A percentile compares a stretch with the other conserved stretches of the same genome.
Conservation (phyloP, 2,113 vertebrate genomes). For the Melanostigma gelatinosum region DNA sequence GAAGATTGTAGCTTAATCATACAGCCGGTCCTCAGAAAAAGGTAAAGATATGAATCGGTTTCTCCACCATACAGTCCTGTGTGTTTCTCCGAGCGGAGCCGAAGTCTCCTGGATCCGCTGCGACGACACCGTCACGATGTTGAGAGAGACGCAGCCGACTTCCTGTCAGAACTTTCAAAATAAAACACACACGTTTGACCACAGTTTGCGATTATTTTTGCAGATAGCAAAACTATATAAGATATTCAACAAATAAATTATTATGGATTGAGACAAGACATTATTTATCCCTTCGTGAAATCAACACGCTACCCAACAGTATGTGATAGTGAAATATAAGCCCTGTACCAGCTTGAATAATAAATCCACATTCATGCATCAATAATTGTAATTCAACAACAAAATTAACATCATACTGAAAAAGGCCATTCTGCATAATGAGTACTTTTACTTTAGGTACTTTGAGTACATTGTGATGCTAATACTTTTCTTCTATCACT, state of each 20-base stretch:
- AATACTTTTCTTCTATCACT: too few species aligned
- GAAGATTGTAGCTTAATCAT: constrained; percentile 99
- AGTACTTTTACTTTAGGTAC: not conserved
- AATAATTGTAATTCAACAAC: not conserved
- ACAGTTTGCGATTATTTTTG: not conserved
- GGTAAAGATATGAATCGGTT: constrained; percentile 74
- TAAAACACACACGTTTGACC: constrained; percentile 24
- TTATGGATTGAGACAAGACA: not conserved
- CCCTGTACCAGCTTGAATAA: not conserved
- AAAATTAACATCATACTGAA: not conserved
- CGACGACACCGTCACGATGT: constrained; percentile 12
- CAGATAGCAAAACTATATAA: not conserved
- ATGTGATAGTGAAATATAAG: not conserved
- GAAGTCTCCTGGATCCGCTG: constrained; percentile 67
- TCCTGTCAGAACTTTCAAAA: constrained; percentile 47
- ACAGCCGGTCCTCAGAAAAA: constrained; percentile 92
- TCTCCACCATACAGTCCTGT: constrained; percentile 84
- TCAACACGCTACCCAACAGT: not conserved
- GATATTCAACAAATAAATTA: not conserved
- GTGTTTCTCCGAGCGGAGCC: constrained; percentile 73
- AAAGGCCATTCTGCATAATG: not conserved
- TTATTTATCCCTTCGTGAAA: not conserved
- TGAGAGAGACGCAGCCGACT: not conserved
- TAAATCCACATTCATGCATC: not conserved
- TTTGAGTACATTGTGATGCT: too few species aligned